Percentiles rank a stretch among this genome's conserved stretches.
phyloP scores from a whole-genome alignment of 2,888 invertebrate species.

The Dicyrtoma fusca region DNA sequence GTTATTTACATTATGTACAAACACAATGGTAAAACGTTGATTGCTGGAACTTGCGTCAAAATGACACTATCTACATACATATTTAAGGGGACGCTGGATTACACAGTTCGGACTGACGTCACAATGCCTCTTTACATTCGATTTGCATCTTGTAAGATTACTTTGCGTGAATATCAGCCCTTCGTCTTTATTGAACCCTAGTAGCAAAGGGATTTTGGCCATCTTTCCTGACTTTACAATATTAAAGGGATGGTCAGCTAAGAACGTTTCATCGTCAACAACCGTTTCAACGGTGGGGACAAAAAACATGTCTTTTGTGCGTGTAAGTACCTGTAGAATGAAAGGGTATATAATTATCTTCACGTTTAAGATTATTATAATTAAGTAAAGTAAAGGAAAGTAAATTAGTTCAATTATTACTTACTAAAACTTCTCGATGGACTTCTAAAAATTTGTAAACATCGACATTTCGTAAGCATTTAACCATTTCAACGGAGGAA shows the following conservation, averaged over 20 bases:
- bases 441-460: constrained; percentile 8
- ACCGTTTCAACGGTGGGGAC: constrained; percentile 48
- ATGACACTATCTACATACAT: no score
- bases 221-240: constrained; percentile 44
- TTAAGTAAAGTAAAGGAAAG: neutral
- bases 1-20: no score
- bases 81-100: no score
- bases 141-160: constrained; percentile 5
- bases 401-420: no score
- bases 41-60: no score
- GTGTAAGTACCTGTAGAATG: neutral
- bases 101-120: no score
- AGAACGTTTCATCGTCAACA: constrained; percentile 44
- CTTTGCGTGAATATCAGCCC: constrained; percentile 39
- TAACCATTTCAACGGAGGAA: constrained; percentile 44
- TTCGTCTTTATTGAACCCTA: constrained; percentile 48
- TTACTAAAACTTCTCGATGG: constrained; percentile 4
- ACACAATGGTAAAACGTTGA: no score
- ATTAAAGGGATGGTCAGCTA: constrained; percentile 46
- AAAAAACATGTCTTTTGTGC: constrained; percentile 27
- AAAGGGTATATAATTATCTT: no score
- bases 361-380: no score
- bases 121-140: no score
- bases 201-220: constrained; percentile 44
- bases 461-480: constrained; percentile 43